A percentile compares a stretch with the other conserved stretches of the same genome.
Conservation (phyloP, 2,888 invertebrate species). For the Melinaea menophilus region DNA sequence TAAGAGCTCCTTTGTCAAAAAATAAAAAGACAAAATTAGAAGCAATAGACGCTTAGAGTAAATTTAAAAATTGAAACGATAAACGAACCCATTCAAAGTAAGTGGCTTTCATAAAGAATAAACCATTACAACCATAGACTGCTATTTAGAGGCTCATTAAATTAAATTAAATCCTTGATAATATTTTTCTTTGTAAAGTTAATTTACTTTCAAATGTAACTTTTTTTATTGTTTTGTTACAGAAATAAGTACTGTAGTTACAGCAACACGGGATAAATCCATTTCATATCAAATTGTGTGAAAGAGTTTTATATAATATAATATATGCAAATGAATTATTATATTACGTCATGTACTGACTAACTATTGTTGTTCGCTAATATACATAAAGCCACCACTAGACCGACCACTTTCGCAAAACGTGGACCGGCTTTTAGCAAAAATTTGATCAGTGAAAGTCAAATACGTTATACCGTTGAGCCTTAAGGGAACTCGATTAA, state of each 20-base stretch:
- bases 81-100: too few species aligned
- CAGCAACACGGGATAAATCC: too few species aligned
- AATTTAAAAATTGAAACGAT: too few species aligned
- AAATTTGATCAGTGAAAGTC: slow-evolving; percentile 77
- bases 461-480: slow-evolving; percentile 40
- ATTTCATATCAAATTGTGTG: neutral
- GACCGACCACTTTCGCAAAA: slow-evolving; percentile 73
- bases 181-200: slow-evolving; percentile 8
- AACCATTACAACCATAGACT: slow-evolving; percentile 10
- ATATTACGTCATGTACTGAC: slow-evolving; percentile 40
- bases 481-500: slow-evolving; percentile 55
- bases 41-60: too few species aligned
- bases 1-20: too few species aligned
- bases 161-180: slow-evolving; percentile 10
- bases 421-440: slow-evolving; percentile 75
- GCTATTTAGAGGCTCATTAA: slow-evolving; percentile 17
- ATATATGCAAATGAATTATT: slow-evolving; percentile 42
- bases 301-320: slow-evolving; percentile 10
- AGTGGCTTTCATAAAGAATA: slow-evolving; percentile 5
- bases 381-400: slow-evolving; percentile 46
- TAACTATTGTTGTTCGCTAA: slow-evolving; percentile 48
- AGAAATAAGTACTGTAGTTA: too few species aligned
- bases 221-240: slow-evolving; percentile 5
- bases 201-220: slow-evolving; percentile 28
- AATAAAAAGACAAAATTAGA: too few species aligned